A percentile compares a stretch with the other conserved stretches of the same genome.
Evolutionary conservation across 2,888 invertebrate species (phyloP).

Genomic region (Sericinus montela): DNA sequence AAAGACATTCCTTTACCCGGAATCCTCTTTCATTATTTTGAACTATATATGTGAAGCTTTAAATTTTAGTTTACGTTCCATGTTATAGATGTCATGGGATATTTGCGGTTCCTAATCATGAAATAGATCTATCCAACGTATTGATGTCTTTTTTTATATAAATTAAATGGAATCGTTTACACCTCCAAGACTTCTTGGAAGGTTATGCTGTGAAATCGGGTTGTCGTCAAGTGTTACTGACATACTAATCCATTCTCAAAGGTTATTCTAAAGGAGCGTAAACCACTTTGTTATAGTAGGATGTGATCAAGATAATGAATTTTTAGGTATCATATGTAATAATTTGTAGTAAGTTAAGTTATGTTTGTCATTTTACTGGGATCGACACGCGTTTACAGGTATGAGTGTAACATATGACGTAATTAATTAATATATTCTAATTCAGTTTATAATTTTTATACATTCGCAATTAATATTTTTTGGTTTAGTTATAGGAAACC

Average conservation of each 20-base stretch:
- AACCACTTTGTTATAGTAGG: conserved; percentile 21
- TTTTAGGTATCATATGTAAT: too few species aligned
- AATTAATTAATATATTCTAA: too few species aligned
- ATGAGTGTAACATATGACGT: too few species aligned
- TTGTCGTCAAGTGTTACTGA: conserved; percentile 58
- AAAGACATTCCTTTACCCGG: conserved; percentile 24
- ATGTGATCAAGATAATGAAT: conserved; percentile 15
- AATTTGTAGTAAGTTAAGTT: too few species aligned
- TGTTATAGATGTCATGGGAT: conserved; percentile 22
- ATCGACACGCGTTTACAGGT: too few species aligned
- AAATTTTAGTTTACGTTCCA: conserved; percentile 2
- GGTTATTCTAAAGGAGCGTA: conserved; percentile 34
- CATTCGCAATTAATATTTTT: too few species aligned
- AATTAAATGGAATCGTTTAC: conserved; percentile 56
- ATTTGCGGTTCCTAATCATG: conserved; percentile 52
- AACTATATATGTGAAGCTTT: conserved; percentile 14
- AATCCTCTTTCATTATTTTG: conserved; percentile 15
- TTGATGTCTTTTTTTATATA: conserved; percentile 38
- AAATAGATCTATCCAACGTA: conserved; percentile 54
- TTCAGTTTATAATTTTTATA: too few species aligned
- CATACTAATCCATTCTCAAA: conserved; percentile 49
- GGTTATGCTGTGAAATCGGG: conserved; percentile 50
- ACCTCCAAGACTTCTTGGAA: conserved; percentile 57
- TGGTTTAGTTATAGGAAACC: too few species aligned
- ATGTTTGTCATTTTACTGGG: too few species aligned